Base-by-base conservation (phyloP, 2,113 vertebrate species). In the Indri indri region DNA sequence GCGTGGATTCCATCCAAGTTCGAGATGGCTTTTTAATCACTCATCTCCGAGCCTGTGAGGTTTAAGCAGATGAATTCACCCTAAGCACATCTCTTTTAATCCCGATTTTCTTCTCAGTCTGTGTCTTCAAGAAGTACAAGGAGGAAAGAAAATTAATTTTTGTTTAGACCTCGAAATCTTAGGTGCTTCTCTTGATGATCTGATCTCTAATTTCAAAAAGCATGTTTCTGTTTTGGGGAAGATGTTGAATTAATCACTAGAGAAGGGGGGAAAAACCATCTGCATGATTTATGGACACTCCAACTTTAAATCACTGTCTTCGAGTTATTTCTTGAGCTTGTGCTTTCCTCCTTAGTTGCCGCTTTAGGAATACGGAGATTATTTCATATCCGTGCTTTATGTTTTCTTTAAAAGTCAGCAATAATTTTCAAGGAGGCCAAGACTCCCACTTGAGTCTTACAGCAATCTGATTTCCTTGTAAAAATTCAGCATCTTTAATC, bases 41-140 rank as follows among this genome's bases (percentile, higher is more conserved):
- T 99, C 99, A 99, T 99, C 99, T 98, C 98, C 96, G 98, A 98
- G 98, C 98, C 99, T 98, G 98, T 98, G 98, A 99, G 98, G 98
- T 98, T 99, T 99, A 99, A 99, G 98, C 99, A 99, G 99, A 99
- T 99, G 99, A 99, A 98, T 98, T 98, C 98, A 96, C 98, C 98
- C 99, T 99, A 99, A 99, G 99, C 99, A 99, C 99, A 99, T 99
- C 99, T 99, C 99, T 98, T 99, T 99, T 99, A 99, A 99, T 99
- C 99, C 98, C 83, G 98, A 98, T 99, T 99, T 99, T 99, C 99
- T 99, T 98, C 98, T 98, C 98, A 98, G 99, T 98, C 99, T 99
- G 98, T 99, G 99, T 99, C 99, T 99, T 99, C 99, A 99, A 99
- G 99, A 99, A 99, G 98, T 99, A 99, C 99, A 99, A 98, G 97